Evolutionary conservation across 2,797 vertebrate genomes (phyloP).

Genomic region (Emys orbicularis): DNA sequence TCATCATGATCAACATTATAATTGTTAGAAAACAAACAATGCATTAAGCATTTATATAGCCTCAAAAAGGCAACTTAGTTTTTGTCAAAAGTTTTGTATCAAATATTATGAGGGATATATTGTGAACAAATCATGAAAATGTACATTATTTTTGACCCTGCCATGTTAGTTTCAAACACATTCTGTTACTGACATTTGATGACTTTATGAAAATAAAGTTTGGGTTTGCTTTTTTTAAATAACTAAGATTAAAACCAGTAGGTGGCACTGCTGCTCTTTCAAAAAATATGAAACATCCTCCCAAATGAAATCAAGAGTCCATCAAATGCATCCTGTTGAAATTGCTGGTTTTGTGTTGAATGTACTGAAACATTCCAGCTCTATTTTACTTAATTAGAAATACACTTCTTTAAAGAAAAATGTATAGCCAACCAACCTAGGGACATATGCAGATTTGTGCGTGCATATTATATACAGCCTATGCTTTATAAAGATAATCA

Average conservation of each 20-base stretch:
- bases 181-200: not conserved
- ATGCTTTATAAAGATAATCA: slow-evolving; percentile 4
- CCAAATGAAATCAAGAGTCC: not conserved
- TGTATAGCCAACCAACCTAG: slow-evolving; percentile 6
- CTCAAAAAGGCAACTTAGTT: not conserved
- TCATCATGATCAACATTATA: not conserved
- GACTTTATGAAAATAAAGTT: not conserved
- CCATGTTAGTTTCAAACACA: accelerated
- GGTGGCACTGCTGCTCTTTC: slow-evolving; percentile 73
- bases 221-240: accelerated
- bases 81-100: not conserved
- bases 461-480: not conserved
- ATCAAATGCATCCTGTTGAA: not conserved
- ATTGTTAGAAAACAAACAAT: not conserved
- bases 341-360: slow-evolving; percentile 20
- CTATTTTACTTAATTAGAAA: slow-evolving; percentile 21
- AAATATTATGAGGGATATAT: not conserved
- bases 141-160: not conserved
- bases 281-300: not conserved
- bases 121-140: not conserved
- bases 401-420: slow-evolving; percentile 2
- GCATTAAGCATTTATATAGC: not conserved
- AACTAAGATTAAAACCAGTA: slow-evolving; percentile 11
- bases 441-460: not conserved
- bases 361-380: not conserved